Evolutionary conservation across 2,113 vertebrate species (phyloP).

Genomic region (Pseudorasbora parva): DNA sequence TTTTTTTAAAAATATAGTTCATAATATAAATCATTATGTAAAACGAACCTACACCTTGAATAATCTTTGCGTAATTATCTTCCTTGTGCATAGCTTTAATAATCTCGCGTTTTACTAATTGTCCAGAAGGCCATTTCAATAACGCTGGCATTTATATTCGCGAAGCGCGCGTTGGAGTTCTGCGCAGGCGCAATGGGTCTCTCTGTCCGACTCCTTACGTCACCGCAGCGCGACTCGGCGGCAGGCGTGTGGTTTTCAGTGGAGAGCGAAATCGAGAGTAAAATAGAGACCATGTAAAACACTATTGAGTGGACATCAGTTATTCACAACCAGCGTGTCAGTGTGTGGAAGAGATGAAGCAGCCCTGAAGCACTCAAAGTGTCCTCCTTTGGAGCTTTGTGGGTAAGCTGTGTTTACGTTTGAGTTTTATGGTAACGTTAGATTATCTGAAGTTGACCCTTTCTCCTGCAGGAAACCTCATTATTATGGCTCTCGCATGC

Average conservation of each 20-base stretch:
- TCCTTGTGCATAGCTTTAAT: neutral
- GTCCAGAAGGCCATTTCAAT: neutral
- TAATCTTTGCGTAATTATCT: neutral
- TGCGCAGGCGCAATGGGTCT: conserved; percentile 11
- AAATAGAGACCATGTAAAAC: neutral
- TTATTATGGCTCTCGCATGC: neutral
- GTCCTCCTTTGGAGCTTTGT: neutral
- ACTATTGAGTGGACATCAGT: neutral
- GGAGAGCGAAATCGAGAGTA: neutral
- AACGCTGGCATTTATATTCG: neutral
- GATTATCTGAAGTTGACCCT: neutral
- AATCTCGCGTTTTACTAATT: neutral
- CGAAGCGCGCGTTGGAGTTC: neutral
- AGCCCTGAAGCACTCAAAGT: neutral
- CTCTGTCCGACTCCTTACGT: neutral
- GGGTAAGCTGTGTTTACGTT: conserved; percentile 2
- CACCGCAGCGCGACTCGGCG: neutral
- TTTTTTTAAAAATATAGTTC: no score
- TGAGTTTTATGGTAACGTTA: neutral
- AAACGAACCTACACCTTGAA: neutral
- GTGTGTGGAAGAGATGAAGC: neutral
- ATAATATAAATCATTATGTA: no score
- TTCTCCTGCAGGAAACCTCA: neutral
- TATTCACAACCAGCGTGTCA: neutral
- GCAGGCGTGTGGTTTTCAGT: neutral